These are phyloP conservation scores for Tipula confusa DNA, from an alignment of 2,888 invertebrate genomes.

Conservation along the genomic window DNA sequence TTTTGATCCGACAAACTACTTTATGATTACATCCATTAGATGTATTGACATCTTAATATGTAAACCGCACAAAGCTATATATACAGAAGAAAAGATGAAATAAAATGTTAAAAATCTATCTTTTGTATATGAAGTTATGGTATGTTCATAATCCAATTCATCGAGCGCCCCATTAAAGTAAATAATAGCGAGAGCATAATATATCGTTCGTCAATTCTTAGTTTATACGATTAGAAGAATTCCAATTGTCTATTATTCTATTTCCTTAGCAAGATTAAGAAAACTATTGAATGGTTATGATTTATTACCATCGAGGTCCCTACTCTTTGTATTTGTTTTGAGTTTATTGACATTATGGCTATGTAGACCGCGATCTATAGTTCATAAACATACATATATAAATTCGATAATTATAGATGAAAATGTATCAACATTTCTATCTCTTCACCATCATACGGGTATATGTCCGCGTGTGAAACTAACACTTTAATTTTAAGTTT, in stretches of 20 bases:
- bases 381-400: neutral
- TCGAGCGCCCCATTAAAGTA: neutral
- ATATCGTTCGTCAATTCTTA: neutral
- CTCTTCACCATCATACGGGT: neutral
- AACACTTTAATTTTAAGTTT: neutral
- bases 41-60: constrained; percentile 25
- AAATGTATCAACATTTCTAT: neutral
- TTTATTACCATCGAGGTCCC: neutral
- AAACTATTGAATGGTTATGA: neutral
- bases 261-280: neutral
- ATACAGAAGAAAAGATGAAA: neutral
- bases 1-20: constrained; percentile 25
- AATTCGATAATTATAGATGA: neutral
- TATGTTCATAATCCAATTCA: neutral
- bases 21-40: neutral
- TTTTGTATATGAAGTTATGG: neutral
- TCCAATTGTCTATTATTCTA: neutral
- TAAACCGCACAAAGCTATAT: neutral
- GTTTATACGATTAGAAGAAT: neutral
- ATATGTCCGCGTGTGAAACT: neutral
- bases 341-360: neutral
- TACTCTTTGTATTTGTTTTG: neutral
- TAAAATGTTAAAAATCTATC: neutral
- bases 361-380: neutral
- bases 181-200: neutral